phyloP scores from a whole-genome alignment of 1,140 invertebrate genomes.

The Oreohelix idahoensis region DNA sequence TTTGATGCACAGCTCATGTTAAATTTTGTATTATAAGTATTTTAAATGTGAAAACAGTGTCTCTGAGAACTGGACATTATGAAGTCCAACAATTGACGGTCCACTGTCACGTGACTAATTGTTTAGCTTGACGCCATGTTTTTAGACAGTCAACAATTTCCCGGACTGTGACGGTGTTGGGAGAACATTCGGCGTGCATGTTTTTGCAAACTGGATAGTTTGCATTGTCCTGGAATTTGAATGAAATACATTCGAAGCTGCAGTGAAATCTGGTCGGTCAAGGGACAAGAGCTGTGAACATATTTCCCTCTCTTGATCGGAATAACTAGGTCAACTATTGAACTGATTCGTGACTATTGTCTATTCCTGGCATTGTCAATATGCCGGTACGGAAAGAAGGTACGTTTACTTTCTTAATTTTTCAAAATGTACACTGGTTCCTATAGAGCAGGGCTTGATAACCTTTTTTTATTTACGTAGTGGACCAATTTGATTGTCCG shows the following conservation, averaged over 20 bases:
- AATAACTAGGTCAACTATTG: no score
- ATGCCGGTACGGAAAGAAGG: constrained; percentile 14
- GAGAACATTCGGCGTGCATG: background rate
- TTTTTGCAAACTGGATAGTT: background rate
- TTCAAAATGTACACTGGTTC: no score
- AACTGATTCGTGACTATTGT: background rate
- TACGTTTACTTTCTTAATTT: background rate
- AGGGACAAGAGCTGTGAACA: no score
- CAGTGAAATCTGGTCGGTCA: no score
- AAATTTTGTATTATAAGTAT: no score
- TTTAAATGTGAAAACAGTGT: no score
- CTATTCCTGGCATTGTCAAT: background rate
- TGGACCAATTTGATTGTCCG: no score
- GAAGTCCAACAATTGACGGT: constrained; percentile 7
- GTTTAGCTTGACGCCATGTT: constrained; percentile 18
- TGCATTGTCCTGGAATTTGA: background rate
- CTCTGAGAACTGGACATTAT: background rate
- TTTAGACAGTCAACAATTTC: background rate
- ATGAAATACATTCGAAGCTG: background rate
- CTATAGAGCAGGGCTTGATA: no score
- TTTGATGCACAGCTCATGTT: no score
- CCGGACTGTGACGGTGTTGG: background rate
- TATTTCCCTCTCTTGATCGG: no score
- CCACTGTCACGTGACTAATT: constrained; percentile 12
- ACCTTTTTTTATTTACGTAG: no score